Conservation (phyloP, 2,888 invertebrate genomes). For the Agrotis puta region DNA sequence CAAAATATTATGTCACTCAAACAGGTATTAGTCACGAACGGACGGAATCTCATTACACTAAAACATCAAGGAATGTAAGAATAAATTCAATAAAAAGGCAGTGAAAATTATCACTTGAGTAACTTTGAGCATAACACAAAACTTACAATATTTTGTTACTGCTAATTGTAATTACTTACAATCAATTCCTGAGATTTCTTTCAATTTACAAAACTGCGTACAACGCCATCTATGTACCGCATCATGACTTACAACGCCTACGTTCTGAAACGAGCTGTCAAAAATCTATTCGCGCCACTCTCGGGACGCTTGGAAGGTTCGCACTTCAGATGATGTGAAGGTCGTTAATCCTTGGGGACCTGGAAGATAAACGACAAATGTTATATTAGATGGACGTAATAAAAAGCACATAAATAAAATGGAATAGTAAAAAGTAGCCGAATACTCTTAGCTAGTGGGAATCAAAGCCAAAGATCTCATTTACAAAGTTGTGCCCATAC, state of each 20-base stretch:
- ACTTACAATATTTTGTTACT: conserved; percentile 42
- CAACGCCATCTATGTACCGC: conserved; percentile 50
- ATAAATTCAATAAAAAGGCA: conserved; percentile 68
- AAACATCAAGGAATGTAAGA: conserved; percentile 60
- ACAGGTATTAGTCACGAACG: conserved; percentile 73
- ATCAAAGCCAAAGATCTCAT: no score
- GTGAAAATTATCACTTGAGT: conserved; percentile 75
- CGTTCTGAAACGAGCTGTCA: conserved; percentile 22
- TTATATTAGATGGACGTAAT: no score
- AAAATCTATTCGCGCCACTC: conserved; percentile 84
- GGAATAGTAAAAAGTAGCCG: no score
- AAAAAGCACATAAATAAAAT: no score
- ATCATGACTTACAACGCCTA: conserved; percentile 30
- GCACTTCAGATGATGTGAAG: conserved; percentile 88
- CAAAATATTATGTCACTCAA: conserved; percentile 73
- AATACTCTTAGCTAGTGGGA: no score
- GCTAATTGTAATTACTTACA: conserved; percentile 36
- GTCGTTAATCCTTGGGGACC: conserved; percentile 88
- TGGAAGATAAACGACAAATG: conserved; percentile 74
- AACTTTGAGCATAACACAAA: conserved; percentile 71
- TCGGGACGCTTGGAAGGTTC: conserved; percentile 88
- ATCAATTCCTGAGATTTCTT: conserved; percentile 46
- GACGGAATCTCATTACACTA: conserved; percentile 61
- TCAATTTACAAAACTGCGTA: conserved; percentile 51
- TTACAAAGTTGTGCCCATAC: no score